Evolutionary conservation across 2,888 invertebrate species (phyloP).

Genomic region (Blera fallax): DNA sequence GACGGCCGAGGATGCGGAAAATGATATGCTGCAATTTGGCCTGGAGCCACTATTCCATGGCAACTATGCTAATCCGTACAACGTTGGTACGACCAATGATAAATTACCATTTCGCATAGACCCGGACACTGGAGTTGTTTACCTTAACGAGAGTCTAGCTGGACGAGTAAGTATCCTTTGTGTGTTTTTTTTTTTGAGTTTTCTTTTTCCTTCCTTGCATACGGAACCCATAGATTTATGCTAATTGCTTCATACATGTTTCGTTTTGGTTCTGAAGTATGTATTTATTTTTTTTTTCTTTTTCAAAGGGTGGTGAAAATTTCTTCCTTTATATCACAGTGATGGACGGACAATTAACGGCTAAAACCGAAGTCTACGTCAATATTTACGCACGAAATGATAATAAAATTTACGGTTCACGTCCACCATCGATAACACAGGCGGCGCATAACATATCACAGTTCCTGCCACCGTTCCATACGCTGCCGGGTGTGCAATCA

Average conservation of each 20-base stretch:
- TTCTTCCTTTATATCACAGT: slow-evolving; percentile 87
- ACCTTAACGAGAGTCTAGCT: slow-evolving; percentile 89
- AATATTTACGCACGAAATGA: slow-evolving; percentile 82
- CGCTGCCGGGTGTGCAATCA: slow-evolving; percentile 80
- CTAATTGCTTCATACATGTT: not conserved
- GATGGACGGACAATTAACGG: slow-evolving; percentile 85
- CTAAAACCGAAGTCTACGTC: slow-evolving; percentile 87
- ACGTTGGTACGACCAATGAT: slow-evolving; percentile 63
- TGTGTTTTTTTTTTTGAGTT: not conserved
- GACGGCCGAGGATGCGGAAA: slow-evolving; percentile 86
- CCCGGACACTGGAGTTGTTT: slow-evolving; percentile 88
- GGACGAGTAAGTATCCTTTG: slow-evolving; percentile 86
- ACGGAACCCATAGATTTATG: slow-evolving; percentile 9
- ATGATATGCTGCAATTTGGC: slow-evolving; percentile 86
- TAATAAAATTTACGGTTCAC: slow-evolving; percentile 76
- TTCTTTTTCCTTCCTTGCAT: not conserved
- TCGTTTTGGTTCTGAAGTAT: not conserved
- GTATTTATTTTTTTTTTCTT: no score
- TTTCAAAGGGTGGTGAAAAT: slow-evolving; percentile 85
- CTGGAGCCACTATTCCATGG: slow-evolving; percentile 85
- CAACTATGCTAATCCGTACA: slow-evolving; percentile 74
- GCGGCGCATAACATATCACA: slow-evolving; percentile 79
- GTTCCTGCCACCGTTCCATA: slow-evolving; percentile 79
- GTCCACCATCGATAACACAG: slow-evolving; percentile 78
- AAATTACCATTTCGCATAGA: slow-evolving; percentile 89